Evolutionary conservation across 2,113 vertebrate genomes (phyloP), one percentile per base, ranked within the genome.

Genomic region (Willisornis vidua): DNA sequence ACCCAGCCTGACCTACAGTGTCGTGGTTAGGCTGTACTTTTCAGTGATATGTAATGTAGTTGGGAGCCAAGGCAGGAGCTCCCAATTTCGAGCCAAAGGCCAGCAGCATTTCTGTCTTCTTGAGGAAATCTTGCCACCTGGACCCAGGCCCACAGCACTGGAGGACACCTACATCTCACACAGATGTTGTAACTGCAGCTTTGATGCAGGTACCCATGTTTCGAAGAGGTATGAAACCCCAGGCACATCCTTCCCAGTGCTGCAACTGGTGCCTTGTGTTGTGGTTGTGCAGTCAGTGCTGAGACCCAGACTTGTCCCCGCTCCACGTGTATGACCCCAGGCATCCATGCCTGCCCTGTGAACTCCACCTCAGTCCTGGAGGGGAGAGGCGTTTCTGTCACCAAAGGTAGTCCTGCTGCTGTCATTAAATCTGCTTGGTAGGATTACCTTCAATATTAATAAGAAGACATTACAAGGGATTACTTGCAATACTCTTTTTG

Each of bases 241-340:
- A 0, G 45, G 24, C 2, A 0, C 58, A 25, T 62, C 26, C 13
- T 76, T 76, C 49, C 24, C 4, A 1, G 14, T 20, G 41, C 54
- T 57, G 45, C 2, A 2, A 45, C 9, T 18, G 33, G 12, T 73
- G 66, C 8, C 58, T 72, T 52, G 5, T 3, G 1, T 10, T 3
- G 4, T 0, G 0, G 45, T 31, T n/a, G 45, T 1, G 2, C 63
- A 73, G 80, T 10, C 9, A 1, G 20, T 19, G 19, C 33, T 3
- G 19, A 88, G 63, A 68, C 4, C 14, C 26, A 6, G 22, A 24
- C 26, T 68, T 31, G 62, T 41, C 41, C 49, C 39, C n/a, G 63
- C 28, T 61, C 31, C 1, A 0, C 0, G 2, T 2, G 14, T n/a
- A 17, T 0, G 1, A 35, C 19, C 48, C 26, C 61, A 41, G 59